Evolutionary conservation across 2,113 vertebrate genomes (phyloP).

Genomic region (Atherinomorus stipes): DNA sequence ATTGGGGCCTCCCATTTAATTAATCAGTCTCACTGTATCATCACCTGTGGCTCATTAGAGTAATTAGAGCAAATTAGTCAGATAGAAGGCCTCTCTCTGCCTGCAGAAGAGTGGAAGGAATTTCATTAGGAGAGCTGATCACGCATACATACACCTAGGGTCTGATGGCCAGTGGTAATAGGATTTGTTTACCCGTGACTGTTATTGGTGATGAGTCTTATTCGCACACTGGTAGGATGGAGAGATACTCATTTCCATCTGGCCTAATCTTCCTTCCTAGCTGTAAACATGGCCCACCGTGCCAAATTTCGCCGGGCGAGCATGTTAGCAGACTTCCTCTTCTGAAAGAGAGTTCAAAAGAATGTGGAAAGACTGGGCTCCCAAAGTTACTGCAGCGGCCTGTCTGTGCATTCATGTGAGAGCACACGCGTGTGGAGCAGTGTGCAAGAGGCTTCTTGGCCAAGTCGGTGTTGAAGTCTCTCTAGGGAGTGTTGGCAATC

Average conservation of each 20-base stretch:
- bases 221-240: constrained; percentile 46
- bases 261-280: constrained; percentile 32
- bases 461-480: constrained; percentile 78
- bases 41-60: constrained; percentile 82
- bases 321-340: constrained; percentile 64
- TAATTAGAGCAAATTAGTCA: constrained; percentile 79
- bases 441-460: constrained; percentile 78
- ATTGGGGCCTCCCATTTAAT: constrained; percentile 81
- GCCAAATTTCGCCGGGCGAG: constrained; percentile 63
- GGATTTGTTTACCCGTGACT: constrained; percentile 75
- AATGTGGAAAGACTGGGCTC: constrained; percentile 78
- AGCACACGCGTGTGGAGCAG: constrained; percentile 66
- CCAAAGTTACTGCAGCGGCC: constrained; percentile 66
- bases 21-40: constrained; percentile 81
- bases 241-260: constrained; percentile 49
- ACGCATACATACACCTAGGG: constrained; percentile 60
- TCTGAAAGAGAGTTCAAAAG: constrained; percentile 65
- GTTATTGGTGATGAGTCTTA: constrained; percentile 63
- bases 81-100: constrained; percentile 74
- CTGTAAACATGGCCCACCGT: constrained; percentile 47
- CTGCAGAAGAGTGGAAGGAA: constrained; percentile 72
- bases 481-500: constrained; percentile 85
- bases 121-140: constrained; percentile 70
- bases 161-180: constrained; percentile 66
- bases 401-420: constrained; percentile 72